Base-by-base conservation (phyloP, 2,888 invertebrate species). In the Epiblema foenella region DNA sequence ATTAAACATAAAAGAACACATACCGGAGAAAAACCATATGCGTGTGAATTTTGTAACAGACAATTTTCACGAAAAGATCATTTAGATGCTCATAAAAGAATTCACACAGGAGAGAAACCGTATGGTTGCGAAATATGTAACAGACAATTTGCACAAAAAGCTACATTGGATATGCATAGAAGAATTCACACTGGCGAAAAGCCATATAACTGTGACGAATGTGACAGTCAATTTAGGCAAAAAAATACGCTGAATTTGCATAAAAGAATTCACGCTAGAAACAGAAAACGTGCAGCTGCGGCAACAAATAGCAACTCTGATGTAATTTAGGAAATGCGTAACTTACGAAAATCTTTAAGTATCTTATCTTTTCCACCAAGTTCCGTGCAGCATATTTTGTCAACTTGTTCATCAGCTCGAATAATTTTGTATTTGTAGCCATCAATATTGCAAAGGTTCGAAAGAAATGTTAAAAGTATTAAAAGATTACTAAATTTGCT, bases 1-100 rank as follows among this genome's bases (percentile, higher is more conserved):
- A 8, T 29, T n/a, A n/a, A n/a, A 29, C 56, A 56, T 56, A 56
- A 56, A 56, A 15, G 56, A 29, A n/a, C 29, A 56, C 56, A 56
- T 29, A 56, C 56, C 5, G 56, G 56, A 2, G 56, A 56, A 12
- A 56, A 56, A 24, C 18, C 12, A 2, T 29, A n/a, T 29, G 56
- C 29, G 1, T 56, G 56, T 29, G 56, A 56, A 15, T 24, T 56
- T 8, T 56, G 56, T 29, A 56, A 20, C 24, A 56, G 29, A n/a
- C 29, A 56, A 29, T 56, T 56, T n/a, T 29, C 56, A n/a, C 56
- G 56, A 29, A 56, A 29, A 56, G 29, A 56, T 2, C 56, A 56
- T 29, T 56, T 56, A 10, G 24, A 15, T 29, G 29, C 29, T 24
- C 56, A 56, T 56, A 56, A 56, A 56, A 24, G 20, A 7, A 56